Percentiles rank a stretch among this genome's conserved stretches.
These are phyloP conservation scores for Meles meles DNA, from an alignment of 2,113 vertebrate species.

Conservation along the genomic window DNA sequence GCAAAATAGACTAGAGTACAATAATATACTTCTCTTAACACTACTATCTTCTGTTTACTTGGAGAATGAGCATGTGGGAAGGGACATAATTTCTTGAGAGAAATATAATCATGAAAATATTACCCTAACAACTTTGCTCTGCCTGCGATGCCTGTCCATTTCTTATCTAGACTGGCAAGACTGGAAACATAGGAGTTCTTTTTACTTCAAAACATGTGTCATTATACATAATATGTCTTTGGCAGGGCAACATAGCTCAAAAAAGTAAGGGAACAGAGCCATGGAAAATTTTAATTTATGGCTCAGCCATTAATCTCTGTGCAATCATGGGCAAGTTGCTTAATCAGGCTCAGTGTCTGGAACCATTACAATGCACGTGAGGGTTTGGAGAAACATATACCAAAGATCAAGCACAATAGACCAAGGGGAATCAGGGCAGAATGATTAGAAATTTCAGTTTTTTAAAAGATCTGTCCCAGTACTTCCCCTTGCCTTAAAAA, in stretches of 20 bases:
- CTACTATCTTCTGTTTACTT: neutral
- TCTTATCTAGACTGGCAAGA: neutral
- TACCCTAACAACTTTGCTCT: neutral
- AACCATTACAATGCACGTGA: neutral
- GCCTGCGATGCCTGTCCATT: neutral
- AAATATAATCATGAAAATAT: neutral
- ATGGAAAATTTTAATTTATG: neutral
- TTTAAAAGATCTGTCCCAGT: neutral
- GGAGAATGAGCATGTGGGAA: neutral
- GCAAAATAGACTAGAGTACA: neutral
- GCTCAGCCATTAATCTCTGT: neutral
- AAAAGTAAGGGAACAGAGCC: neutral
- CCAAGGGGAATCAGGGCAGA: neutral
- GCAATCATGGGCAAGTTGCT: neutral
- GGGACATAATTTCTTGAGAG: neutral
- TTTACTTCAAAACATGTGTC: neutral
- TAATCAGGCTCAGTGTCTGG: neutral
- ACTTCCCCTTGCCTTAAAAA: neutral
- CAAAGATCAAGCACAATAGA: neutral
- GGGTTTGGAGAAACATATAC: neutral
- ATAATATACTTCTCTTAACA: neutral
- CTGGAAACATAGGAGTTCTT: neutral
- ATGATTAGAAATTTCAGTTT: neutral
- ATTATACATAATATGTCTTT: neutral
- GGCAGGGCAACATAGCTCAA: neutral